Evolutionary conservation across 2,888 invertebrate species (phyloP), one percentile per base, ranked within the genome.

Genomic region (Periphyllus acericola): DNA sequence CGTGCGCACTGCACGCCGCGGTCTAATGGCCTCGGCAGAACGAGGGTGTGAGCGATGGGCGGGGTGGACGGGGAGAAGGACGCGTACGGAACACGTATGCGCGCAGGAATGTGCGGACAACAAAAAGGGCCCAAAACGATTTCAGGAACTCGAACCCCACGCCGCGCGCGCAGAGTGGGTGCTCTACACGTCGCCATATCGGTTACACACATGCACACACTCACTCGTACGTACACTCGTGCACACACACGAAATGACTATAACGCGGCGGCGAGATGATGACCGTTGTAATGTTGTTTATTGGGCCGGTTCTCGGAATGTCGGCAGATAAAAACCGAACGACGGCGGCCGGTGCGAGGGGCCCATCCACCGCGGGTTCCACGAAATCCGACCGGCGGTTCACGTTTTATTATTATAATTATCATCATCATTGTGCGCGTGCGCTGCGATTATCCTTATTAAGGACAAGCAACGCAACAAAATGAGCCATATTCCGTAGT

Each of bases 301-400:
- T 87, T 81, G 87, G 87, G 87, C 74, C 87, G 74, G 80, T 87
- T 87, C 87, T 87, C 87, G 87, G 87, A 87, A 87, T 75, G 87
- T 87, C 87, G 87, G 87, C 74, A 87, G 87, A 87, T 87, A 87
- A 87, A 87, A 87, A 87, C 87, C 40, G 46, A 80, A 60, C 36
- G 14, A 29, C 29, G 76, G 46, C 21, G 83, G 17, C 46, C 46
- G 46, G 46, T 34, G 71, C 79, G 72, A 52, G 32, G 40, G 71
- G 34, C 86, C 71, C n/a, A 68, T 40, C 55, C 19, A 4, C 29
- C 32, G 46, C 52, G 85, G 74, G 86, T 86, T 80, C 86, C 72
- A 80, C 36, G 86, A 86, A 87, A 74, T 75, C 52, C 29, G 60
- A 46, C 84, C 85, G 68, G 32, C 40, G 29, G 72, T 40, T 55